phyloP scores from a whole-genome alignment of 2,888 invertebrate genomes.

The Macropis europaea region DNA sequence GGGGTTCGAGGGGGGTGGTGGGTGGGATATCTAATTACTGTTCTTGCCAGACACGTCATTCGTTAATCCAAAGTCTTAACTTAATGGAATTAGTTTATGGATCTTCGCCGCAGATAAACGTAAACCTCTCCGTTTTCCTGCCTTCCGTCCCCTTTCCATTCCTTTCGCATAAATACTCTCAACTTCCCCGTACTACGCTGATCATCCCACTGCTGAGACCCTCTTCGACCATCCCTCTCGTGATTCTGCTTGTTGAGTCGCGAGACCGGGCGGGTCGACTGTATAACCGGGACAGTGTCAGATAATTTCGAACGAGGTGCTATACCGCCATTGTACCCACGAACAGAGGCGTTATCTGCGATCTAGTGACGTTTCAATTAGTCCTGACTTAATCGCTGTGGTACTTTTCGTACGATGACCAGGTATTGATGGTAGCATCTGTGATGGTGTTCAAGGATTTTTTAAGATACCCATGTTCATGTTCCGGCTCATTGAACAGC shows the following conservation, averaged over 20 bases:
- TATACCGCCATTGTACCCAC: constrained; percentile 39
- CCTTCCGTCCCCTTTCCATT: constrained; percentile 1
- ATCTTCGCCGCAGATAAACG: constrained; percentile 57
- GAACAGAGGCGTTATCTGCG: constrained; percentile 34
- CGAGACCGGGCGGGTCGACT: constrained; percentile 44
- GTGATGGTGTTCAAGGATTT: no score
- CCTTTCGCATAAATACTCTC: constrained; percentile 17
- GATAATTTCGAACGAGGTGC: constrained; percentile 61
- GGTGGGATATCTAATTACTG: constrained; percentile 54
- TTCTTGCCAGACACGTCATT: constrained; percentile 50
- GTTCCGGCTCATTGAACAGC: no score
- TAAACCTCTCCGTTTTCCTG: constrained; percentile 42
- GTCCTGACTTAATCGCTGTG: constrained; percentile 21
- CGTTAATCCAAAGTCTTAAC: constrained; percentile 62
- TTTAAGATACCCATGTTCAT: no score
- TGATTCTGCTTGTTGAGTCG: constrained; percentile 28
- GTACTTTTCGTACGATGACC: constrained; percentile 16
- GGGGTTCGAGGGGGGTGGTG: no score
- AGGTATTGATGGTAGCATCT: constrained; percentile 31
- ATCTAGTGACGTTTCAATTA: constrained; percentile 41
- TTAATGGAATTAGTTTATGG: constrained; percentile 69
- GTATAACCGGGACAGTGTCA: constrained; percentile 54
- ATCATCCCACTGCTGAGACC: constrained; percentile 20
- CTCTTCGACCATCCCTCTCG: constrained; percentile 7
- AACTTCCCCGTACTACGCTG: constrained; percentile 29